Conservation (phyloP, 2,113 vertebrate genomes). For the Reinhardtius hippoglossoides region DNA sequence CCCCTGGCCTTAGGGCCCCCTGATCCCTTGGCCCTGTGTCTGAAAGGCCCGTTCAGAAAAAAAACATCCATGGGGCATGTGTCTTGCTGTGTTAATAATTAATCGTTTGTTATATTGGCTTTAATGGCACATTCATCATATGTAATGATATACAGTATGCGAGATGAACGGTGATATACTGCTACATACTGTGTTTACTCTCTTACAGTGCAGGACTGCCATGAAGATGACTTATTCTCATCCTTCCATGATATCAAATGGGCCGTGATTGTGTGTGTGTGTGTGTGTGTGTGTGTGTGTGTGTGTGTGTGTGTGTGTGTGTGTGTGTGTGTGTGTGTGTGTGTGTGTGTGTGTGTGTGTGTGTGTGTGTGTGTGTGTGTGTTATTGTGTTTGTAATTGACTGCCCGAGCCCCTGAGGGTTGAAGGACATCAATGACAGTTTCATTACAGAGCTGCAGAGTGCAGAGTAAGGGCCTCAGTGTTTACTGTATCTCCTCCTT, state of each 20-base stretch:
- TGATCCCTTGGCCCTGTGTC: too few species aligned
- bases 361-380: slow-evolving; percentile 15
- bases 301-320: slow-evolving; percentile 24
- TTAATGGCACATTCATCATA: slow-evolving; percentile 1
- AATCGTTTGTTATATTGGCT: slow-evolving; percentile 1
- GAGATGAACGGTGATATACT: neutral
- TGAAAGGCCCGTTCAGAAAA: neutral
- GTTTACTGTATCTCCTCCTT: slow-evolving; percentile 9
- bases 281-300: slow-evolving; percentile 17
- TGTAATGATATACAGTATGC: neutral
- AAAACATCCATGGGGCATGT: neutral
- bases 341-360: slow-evolving; percentile 18
- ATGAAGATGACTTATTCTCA: slow-evolving; percentile 21
- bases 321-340: slow-evolving; percentile 21
- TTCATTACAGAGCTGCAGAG: slow-evolving; percentile 49
- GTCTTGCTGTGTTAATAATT: slow-evolving; percentile 45
- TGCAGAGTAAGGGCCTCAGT: neutral
- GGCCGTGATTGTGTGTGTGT: neutral
- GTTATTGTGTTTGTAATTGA: slow-evolving; percentile 49
- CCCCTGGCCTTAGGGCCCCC: neutral
- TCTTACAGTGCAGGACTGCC: neutral
- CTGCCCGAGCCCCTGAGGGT: slow-evolving; percentile 38
- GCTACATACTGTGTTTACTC: neutral
- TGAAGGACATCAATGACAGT: slow-evolving; percentile 59
- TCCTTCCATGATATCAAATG: neutral